These are phyloP conservation scores for Oeneis ivallda DNA, from an alignment of 2,888 invertebrate genomes.

Conservation along the genomic window DNA sequence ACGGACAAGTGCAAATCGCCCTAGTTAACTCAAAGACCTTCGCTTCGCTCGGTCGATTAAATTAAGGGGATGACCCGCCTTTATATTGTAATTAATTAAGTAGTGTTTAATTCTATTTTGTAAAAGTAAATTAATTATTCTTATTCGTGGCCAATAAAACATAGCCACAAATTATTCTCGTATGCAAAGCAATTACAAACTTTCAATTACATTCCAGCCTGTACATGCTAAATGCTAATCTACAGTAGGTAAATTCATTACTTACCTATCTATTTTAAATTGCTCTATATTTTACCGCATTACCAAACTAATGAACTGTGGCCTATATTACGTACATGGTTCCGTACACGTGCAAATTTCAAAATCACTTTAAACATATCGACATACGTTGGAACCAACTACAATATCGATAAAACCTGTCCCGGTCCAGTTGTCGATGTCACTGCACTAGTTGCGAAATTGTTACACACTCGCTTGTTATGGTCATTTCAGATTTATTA, in stretches of 20 bases:
- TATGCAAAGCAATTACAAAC: not conserved
- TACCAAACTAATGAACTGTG: constrained; percentile 22
- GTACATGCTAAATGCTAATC: not conserved
- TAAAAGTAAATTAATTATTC: too few relatives aligned
- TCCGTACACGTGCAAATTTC: constrained; percentile 35
- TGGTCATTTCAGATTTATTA: constrained; percentile 13
- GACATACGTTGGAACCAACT: not conserved
- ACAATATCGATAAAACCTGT: constrained; percentile 22
- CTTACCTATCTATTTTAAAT: constrained; percentile 1
- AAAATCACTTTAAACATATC: constrained; percentile 22
- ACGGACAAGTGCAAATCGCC: too few relatives aligned
- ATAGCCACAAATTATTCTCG: not conserved
- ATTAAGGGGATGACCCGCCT: too few relatives aligned
- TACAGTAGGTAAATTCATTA: not conserved
- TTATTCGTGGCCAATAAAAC: too few relatives aligned
- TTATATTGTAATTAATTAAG: too few relatives aligned
- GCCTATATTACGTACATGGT: constrained; percentile 28
- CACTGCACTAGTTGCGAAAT: constrained; percentile 27
- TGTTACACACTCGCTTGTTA: constrained; percentile 20
- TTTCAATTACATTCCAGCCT: not conserved
- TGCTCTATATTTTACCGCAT: constrained; percentile 13
- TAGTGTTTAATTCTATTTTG: too few relatives aligned
- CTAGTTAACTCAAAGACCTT: too few relatives aligned
- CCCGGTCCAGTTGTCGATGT: constrained; percentile 21
- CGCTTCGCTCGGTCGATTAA: too few relatives aligned